These are phyloP conservation scores for Globodera rostochiensis DNA, from an alignment of 1,140 invertebrate genomes.

Conservation along the genomic window DNA sequence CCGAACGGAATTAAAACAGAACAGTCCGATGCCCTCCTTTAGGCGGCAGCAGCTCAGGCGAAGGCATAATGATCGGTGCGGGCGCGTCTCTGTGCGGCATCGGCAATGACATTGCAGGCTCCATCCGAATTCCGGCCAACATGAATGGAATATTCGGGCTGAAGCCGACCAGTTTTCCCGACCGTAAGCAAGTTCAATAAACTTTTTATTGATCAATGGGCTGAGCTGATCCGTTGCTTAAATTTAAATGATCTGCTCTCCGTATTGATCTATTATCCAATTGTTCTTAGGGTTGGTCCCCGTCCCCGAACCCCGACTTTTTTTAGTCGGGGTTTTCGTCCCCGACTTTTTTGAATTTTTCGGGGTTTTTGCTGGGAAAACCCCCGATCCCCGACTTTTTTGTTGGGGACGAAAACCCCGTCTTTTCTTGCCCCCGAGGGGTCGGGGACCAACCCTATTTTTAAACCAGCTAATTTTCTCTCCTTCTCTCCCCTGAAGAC, in stretches of 20 bases:
- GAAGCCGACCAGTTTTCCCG: constrained; percentile 73
- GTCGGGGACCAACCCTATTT: no score
- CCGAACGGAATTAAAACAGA: no score
- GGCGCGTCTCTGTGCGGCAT: constrained; percentile 77
- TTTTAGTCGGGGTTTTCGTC: no score
- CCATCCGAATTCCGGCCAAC: constrained; percentile 88
- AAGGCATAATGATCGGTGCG: constrained; percentile 56
- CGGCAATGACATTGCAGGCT: constrained; percentile 92
- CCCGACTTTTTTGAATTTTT: no score
- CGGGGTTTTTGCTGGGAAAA: no score
- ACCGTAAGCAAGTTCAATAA: not conserved
- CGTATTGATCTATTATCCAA: not conserved
- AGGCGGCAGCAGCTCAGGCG: constrained; percentile 67
- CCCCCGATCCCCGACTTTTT: no score
- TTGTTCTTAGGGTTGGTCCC: no score
- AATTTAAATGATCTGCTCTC: not conserved
- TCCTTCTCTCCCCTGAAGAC: not conserved
- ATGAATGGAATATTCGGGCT: constrained; percentile 92
- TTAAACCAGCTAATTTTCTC: no score
- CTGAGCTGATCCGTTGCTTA: not conserved
- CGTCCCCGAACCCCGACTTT: no score
- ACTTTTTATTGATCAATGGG: no score
- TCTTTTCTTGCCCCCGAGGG: no score
- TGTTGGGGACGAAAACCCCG: no score
- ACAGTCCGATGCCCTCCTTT: not conserved